phyloP scores from a whole-genome alignment of 2,888 invertebrate genomes.

The Drosophila monieri region DNA sequence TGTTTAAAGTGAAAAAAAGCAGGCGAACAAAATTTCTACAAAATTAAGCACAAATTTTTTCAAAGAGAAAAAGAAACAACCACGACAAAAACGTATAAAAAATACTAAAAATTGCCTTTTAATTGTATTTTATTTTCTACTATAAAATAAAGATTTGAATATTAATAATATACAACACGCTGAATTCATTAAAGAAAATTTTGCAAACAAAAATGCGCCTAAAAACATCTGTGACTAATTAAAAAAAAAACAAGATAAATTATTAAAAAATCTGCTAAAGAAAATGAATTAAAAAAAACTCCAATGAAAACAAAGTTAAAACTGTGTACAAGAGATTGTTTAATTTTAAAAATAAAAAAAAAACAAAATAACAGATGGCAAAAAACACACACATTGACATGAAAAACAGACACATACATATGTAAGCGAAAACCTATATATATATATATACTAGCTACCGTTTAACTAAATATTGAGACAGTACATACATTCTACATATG shows the following conservation, averaged over 20 bases:
- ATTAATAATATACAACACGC: constrained; percentile 37
- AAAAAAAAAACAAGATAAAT: constrained; percentile 24
- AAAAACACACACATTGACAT: constrained; percentile 15
- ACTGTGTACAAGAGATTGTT: constrained; percentile 46
- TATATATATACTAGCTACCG: constrained; percentile 37
- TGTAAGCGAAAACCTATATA: constrained; percentile 9
- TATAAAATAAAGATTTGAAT: constrained; percentile 47
- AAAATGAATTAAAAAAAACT: constrained; percentile 47
- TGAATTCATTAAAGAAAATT: constrained; percentile 42
- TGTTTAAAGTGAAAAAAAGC: constrained; percentile 41
- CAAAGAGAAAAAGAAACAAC: constrained; percentile 29
- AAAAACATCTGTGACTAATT: constrained; percentile 73
- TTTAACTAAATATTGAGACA: constrained; percentile 54
- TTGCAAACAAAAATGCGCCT: constrained; percentile 64
- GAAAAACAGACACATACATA: constrained; percentile 11
- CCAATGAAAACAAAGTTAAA: constrained; percentile 46
- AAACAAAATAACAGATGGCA: constrained; percentile 30
- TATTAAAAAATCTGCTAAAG: constrained; percentile 14
- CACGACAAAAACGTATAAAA: constrained; percentile 2
- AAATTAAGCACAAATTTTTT: constrained; percentile 76
- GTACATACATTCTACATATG: constrained; percentile 78
- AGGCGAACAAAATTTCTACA: constrained; percentile 65
- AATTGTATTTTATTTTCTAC: constrained; percentile 71
- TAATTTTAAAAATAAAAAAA: constrained; percentile 18
- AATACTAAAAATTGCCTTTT: constrained; percentile 72